A percentile compares a stretch with the other conserved stretches of the same genome.
Conservation (phyloP, 1,140 invertebrate species). For the Andricus grossulariae region DNA sequence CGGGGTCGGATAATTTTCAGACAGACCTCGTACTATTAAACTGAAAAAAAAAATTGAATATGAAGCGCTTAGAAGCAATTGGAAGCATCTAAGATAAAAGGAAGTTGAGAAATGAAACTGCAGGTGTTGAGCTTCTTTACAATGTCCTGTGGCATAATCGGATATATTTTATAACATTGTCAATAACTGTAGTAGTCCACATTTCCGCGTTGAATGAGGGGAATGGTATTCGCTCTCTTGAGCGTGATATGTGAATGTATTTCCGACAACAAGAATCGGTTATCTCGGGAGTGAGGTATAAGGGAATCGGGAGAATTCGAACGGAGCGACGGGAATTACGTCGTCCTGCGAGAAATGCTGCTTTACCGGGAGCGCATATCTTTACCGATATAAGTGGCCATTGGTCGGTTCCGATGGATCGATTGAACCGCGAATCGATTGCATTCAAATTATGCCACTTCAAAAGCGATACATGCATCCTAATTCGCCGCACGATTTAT, state of each 20-base stretch:
- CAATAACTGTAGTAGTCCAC: constrained; percentile 41
- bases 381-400: constrained; percentile 3
- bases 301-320: constrained; percentile 57
- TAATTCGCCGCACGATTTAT: constrained; percentile 19
- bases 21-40: no score
- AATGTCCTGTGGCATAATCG: not conserved
- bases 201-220: constrained; percentile 50
- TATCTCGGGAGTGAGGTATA: constrained; percentile 27
- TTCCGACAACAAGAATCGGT: constrained; percentile 25
- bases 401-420: constrained; percentile 35
- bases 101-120: no score
- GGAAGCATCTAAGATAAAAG: no score
- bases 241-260: constrained; percentile 35
- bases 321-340: constrained; percentile 55
- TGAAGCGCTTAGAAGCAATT: no score
- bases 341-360: constrained; percentile 37
- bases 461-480: constrained; percentile 39
- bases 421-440: constrained; percentile 48
- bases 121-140: no score
- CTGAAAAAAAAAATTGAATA: no score
- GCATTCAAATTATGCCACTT: constrained; percentile 49
- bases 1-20: no score
- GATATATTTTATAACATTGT: constrained; percentile 4
- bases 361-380: constrained; percentile 1
- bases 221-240: constrained; percentile 4